These are phyloP conservation scores for Oxycera nigricornis DNA, from an alignment of 2,888 invertebrate species.

Conservation along the genomic window DNA sequence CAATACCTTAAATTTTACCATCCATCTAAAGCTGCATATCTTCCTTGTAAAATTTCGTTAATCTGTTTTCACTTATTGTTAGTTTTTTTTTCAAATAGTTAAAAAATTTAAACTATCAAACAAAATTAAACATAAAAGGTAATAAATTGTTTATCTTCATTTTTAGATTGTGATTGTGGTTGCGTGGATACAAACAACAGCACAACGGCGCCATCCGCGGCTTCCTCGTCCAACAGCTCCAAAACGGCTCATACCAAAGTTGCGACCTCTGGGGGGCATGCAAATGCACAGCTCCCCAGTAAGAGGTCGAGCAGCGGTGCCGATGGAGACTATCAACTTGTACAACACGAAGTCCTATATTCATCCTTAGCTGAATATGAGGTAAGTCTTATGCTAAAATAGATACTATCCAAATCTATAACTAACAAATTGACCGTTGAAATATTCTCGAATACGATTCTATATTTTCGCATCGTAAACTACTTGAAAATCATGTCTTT, in stretches of 20 bases:
- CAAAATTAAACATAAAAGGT: no score
- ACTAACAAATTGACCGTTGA: no score
- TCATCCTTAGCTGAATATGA: conserved; percentile 94
- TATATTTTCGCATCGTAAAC: no score
- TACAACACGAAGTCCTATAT: conserved; percentile 97
- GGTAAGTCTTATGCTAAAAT: conserved; percentile 50
- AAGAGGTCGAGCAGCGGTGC: conserved; percentile 82
- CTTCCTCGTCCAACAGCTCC: conserved; percentile 56
- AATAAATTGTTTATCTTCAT: conserved; percentile 26
- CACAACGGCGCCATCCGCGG: conserved; percentile 52
- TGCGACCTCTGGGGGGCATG: conserved; percentile 63
- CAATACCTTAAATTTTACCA: no score
- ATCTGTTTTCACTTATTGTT: background rate
- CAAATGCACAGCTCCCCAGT: conserved; percentile 66
- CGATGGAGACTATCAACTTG: conserved; percentile 98
- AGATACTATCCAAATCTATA: no score
- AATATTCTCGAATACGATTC: no score
- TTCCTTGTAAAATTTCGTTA: no score
- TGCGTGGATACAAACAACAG: conserved; percentile 57
- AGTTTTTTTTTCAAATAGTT: background rate
- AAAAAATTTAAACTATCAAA: background rate
- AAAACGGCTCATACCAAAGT: conserved; percentile 64
- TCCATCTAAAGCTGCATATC: no score
- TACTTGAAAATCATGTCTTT: no score
- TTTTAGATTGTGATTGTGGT: conserved; percentile 61